Percentiles rank a stretch among this genome's conserved stretches.
Evolutionary conservation across 2,797 vertebrate species (phyloP).

Genomic region (Todus mexicanus): DNA sequence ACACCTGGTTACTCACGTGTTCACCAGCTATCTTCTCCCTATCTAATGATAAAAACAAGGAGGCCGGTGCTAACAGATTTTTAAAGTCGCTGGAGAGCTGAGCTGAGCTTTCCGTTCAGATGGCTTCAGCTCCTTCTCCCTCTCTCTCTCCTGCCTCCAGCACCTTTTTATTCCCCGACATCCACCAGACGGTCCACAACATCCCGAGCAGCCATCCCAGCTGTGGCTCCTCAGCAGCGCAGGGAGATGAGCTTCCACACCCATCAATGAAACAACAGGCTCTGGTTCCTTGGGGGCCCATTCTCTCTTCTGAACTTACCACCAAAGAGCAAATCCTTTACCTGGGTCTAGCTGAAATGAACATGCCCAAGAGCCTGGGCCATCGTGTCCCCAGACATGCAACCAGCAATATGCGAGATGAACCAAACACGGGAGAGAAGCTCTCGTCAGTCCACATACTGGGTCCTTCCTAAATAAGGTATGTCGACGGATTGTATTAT

Average conservation of each 20-base stretch:
- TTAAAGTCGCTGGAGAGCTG: neutral
- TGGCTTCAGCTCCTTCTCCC: neutral
- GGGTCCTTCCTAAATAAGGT: conserved; percentile 85
- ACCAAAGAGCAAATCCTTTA: conserved; percentile 17
- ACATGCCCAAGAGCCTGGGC: neutral
- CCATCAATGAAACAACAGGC: neutral
- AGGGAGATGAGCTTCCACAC: neutral
- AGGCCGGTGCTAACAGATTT: neutral
- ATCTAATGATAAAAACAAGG: neutral
- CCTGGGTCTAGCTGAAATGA: neutral
- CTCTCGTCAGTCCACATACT: conserved; percentile 80
- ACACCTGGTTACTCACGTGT: neutral
- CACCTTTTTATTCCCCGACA: neutral
- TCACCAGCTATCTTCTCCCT: neutral
- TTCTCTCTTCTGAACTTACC: neutral
- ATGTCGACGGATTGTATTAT: conserved; percentile 83
- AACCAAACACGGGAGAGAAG: neutral
- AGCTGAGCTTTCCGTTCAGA: neutral
- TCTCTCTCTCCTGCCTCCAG: neutral
- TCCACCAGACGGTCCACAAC: neutral
- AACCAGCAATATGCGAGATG: neutral
- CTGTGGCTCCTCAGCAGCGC: neutral
- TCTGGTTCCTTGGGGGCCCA: neutral
- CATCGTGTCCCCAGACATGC: conserved; percentile 11
- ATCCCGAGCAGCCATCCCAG: neutral